A percentile compares a stretch with the other conserved stretches of the same genome.
Evolutionary conservation across 2,888 invertebrate genomes (phyloP).

Genomic region (Plusia festucae): DNA sequence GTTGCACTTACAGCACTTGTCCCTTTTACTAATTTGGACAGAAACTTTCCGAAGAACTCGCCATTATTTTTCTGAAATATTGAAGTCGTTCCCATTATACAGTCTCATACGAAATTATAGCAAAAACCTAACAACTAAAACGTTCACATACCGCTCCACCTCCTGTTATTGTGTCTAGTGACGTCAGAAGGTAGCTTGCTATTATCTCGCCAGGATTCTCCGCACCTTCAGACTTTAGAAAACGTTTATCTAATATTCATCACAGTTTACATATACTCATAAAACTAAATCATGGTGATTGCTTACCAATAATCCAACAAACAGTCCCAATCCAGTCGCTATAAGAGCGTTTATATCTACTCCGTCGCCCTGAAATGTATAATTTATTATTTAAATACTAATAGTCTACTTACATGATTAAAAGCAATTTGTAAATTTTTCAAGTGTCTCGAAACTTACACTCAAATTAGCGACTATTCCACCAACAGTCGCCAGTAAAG

Average conservation of each 20-base stretch:
- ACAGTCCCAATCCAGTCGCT: constrained; percentile 81
- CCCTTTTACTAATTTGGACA: constrained; percentile 81
- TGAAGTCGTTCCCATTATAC: background rate
- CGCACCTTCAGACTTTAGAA: constrained; percentile 78
- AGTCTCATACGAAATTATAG: background rate
- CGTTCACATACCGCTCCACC: constrained; percentile 82
- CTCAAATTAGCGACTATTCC: constrained; percentile 83
- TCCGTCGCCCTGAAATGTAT: constrained; percentile 81
- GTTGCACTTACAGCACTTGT: constrained; percentile 81
- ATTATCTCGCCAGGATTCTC: constrained; percentile 83
- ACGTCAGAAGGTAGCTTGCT: constrained; percentile 81
- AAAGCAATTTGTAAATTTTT: background rate
- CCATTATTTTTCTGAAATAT: constrained; percentile 84
- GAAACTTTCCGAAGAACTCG: constrained; percentile 82
- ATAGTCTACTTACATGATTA: no score
- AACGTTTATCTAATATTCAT: background rate
- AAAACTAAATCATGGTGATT: background rate
- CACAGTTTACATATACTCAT: background rate
- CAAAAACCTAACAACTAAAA: background rate
- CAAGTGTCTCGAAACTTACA: constrained; percentile 69
- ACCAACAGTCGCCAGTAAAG: constrained; percentile 82
- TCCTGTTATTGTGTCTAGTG: constrained; percentile 83
- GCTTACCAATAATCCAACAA: constrained; percentile 84
- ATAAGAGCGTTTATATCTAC: constrained; percentile 82
- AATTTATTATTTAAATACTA: constrained; percentile 18